Evolutionary conservation across 2,888 invertebrate species (phyloP).

Genomic region (Stenotaenia linearis): DNA sequence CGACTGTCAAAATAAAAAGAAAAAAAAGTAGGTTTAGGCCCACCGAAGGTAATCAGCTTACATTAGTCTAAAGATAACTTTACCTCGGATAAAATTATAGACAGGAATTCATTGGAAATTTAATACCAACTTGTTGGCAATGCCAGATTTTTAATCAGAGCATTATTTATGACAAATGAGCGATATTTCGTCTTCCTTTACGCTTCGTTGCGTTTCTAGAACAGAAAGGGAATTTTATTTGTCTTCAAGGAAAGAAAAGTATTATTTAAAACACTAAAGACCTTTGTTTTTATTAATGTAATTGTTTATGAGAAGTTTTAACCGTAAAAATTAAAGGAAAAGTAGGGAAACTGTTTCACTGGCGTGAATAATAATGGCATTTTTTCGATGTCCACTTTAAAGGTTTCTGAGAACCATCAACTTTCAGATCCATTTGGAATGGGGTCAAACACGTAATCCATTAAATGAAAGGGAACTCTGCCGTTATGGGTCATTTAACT

Average conservation of each 20-base stretch:
- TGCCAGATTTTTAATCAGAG: background rate
- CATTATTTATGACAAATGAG: background rate
- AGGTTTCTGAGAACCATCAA: background rate
- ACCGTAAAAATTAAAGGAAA: too few relatives aligned
- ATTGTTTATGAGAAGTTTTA: background rate
- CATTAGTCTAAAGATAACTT: background rate
- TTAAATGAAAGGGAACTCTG: constrained; percentile 7
- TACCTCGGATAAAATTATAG: constrained; percentile 10
- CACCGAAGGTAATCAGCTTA: background rate
- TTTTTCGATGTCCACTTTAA: background rate
- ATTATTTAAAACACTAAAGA: background rate
- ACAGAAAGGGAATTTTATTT: background rate
- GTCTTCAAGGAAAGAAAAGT: background rate
- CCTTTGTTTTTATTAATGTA: background rate
- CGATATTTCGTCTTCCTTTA: background rate
- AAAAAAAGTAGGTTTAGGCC: background rate
- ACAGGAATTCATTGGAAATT: background rate
- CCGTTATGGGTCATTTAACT: constrained; percentile 20
- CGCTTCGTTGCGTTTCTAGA: background rate
- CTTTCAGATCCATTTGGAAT: background rate
- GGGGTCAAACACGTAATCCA: constrained; percentile 18
- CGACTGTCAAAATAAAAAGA: background rate
- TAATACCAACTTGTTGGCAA: background rate
- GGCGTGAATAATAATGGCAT: background rate
- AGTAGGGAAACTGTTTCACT: too few relatives aligned